Conservation (phyloP, 1,140 invertebrate species). For the Mycetomoellerius zeteki region DNA sequence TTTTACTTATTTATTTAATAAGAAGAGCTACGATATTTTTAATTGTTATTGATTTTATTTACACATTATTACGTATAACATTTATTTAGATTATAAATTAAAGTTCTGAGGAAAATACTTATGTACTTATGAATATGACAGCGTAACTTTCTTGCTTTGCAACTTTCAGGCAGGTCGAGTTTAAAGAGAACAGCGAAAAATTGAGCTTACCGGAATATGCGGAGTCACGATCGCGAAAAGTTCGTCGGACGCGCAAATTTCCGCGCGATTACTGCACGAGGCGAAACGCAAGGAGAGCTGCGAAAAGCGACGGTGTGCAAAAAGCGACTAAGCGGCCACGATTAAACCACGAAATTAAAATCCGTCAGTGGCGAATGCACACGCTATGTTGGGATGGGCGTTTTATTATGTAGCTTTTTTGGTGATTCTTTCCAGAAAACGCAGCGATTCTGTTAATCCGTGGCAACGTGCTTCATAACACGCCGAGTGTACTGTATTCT, state of each 20-base stretch:
- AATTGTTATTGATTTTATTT: constrained; percentile 5
- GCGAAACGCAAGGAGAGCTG: not conserved
- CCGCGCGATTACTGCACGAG: not conserved
- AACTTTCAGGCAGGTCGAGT: not conserved
- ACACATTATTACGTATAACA: not conserved
- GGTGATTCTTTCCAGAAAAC: not conserved
- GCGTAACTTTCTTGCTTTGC: constrained; percentile 1
- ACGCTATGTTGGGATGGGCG: not conserved
- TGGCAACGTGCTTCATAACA: constrained; percentile 21
- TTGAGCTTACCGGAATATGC: constrained; percentile 10
- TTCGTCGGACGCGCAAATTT: constrained; percentile 46
- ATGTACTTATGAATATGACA: not conserved
- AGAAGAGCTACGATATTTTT: not conserved
- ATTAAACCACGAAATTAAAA: constrained; percentile 65
- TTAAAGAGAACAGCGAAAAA: constrained; percentile 35
- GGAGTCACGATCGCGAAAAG: constrained; percentile 38
- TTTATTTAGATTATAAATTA: not conserved
- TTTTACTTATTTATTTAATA: not conserved
- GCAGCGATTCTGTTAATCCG: constrained; percentile 38
- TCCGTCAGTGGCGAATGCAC: constrained; percentile 12
- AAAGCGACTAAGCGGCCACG: constrained; percentile 15
- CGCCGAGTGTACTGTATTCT: not conserved
- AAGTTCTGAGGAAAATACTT: not conserved
- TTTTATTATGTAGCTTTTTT: constrained; percentile 33
- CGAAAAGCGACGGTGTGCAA: constrained; percentile 13